phyloP scores from a whole-genome alignment of 2,113 vertebrate genomes.

The chimpanzee (Pan troglodytes) region NHGRI_mPanTro3-v2.1_pri NC_072421.2:11445501-11446000 shows the following conservation, averaged over 20 bases:
- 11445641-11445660: neutral
- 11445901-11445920: neutral
- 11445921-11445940: neutral
- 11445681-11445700: slow-evolving; percentile 15
- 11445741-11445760: slow-evolving; percentile 25
- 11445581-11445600: neutral
- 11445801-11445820: neutral
- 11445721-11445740: slow-evolving; percentile 5
- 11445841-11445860: slow-evolving; percentile 36
- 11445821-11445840: neutral
- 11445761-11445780: neutral
- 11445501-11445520: neutral
- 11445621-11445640: neutral
- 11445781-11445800: slow-evolving; percentile 9
- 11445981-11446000: slow-evolving; percentile 11
- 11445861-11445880: neutral
- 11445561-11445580: slow-evolving; percentile 29
- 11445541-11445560: neutral
- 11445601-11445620: neutral
- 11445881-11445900: neutral
- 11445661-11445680: neutral
- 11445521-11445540: neutral
- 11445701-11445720: neutral
- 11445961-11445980: neutral
- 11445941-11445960: slow-evolving; percentile 44